phyloP scores from a whole-genome alignment of 2,113 vertebrate species.

The Gymnobelideus leadbeateri region DNA sequence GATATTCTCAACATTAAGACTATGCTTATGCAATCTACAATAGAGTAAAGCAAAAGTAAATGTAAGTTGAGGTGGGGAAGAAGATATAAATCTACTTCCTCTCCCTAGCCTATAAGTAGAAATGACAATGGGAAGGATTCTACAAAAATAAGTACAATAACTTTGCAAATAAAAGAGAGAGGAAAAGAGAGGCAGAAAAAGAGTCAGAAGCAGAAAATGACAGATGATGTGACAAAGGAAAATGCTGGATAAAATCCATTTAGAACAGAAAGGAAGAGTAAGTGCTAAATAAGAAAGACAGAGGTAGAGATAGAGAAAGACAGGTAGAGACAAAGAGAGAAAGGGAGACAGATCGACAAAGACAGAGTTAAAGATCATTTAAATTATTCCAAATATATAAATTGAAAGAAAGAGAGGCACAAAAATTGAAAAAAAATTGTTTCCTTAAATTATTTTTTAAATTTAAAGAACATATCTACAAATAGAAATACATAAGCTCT shows the following conservation, averaged over 20 bases:
- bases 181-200: not conserved
- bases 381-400: not conserved
- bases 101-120: not conserved
- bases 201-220: not conserved
- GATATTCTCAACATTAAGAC: not conserved
- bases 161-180: not conserved
- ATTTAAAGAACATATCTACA: not conserved
- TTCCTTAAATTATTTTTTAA: not conserved
- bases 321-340: not conserved
- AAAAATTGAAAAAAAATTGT: not conserved
- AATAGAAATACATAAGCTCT: not conserved
- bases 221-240: not conserved
- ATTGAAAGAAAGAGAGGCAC: not conserved
- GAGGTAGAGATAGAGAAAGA: not conserved
- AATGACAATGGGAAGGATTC: not conserved
- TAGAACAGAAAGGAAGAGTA: not conserved
- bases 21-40: not conserved
- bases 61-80: not conserved
- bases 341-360: not conserved
- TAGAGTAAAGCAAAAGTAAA: not conserved
- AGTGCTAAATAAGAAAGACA: not conserved
- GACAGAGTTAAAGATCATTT: not conserved
- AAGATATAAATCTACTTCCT: not conserved
- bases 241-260: not conserved
- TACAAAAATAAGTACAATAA: not conserved